Evolutionary conservation across 2,888 invertebrate species (phyloP).

Genomic region (Acleris holmiana): DNA sequence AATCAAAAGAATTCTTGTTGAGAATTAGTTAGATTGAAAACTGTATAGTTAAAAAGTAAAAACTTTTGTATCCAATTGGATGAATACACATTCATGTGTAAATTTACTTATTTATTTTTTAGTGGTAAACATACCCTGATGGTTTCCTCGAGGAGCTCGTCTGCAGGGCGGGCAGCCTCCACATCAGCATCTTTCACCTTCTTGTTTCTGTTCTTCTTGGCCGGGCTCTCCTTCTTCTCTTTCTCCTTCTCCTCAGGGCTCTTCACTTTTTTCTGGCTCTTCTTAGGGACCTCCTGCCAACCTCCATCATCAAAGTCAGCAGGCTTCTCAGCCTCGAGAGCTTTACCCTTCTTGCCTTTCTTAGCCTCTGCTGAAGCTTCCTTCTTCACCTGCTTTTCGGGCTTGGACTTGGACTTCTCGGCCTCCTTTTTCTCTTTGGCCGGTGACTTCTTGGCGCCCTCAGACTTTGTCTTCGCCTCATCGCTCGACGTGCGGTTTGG

Average conservation of each 20-base stretch:
- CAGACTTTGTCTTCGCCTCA: constrained; percentile 85
- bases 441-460: constrained; percentile 84
- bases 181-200: constrained; percentile 75
- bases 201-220: constrained; percentile 71
- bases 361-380: constrained; percentile 73
- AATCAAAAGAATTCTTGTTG: no score
- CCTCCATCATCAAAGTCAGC: constrained; percentile 89
- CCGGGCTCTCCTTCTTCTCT: constrained; percentile 79
- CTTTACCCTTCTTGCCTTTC: constrained; percentile 85
- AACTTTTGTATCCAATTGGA: no score
- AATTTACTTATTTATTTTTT: background rate
- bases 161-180: constrained; percentile 58
- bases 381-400: constrained; percentile 70
- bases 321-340: constrained; percentile 86
- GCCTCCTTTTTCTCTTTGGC: constrained; percentile 82
- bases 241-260: constrained; percentile 83
- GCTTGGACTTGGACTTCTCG: constrained; percentile 77
- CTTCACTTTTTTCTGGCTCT: constrained; percentile 89
- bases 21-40: no score
- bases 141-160: constrained; percentile 67
- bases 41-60: no score
- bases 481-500: constrained; percentile 85
- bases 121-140: constrained; percentile 50
- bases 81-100: no score
- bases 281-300: constrained; percentile 89